Base-by-base conservation (phyloP, 2,113 vertebrate genomes). In the Bucco capensis region DNA sequence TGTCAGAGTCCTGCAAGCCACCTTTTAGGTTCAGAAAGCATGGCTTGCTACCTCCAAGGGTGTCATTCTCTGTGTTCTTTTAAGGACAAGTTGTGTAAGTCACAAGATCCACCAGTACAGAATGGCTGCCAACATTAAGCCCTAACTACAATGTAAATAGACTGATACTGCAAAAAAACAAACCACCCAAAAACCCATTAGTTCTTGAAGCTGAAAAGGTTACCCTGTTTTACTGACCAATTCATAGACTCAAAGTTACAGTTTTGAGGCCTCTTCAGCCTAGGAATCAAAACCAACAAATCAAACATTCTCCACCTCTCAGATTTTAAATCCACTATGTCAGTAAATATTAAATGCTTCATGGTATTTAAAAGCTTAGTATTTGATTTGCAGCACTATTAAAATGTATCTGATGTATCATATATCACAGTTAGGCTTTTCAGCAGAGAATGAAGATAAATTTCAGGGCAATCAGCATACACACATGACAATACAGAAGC, bases 231-330 rank as follows among this genome's bases (percentile, higher is more conserved):
- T 83, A 92, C 19, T 53, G 44, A 69, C 17, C 9, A n/a, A n/a
- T 56, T 60, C 4, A 19, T 2, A 7, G 27, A 33, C 19, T 64
- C 30, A 13, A 92, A 80, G 8, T 14, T 38, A 44, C 4, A 17
- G 6, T 81, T 6, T 67, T 47, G 1, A 16, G 31, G n/a, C 2
- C 38, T 75, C 28, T 33, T 80, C 60, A 66, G 33, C 22, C n/a
- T 37, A 18, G n/a, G 35, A 56, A 92, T 64, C 25, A 79, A 83
- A 79, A 24, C 1, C 2, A 87, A 14, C n/a, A 73, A 24, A 78
- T 16, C 4, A 53, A 76, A 64, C 13, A 23, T 31, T 7, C 3
- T 5, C 9, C 23, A 65, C 0, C 1, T 9, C 10, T 27, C 44
- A 64, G 14, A 74, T 54, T 64, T 56, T 42, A 88, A 72, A 75